Conservation (phyloP, 2,113 vertebrate species). For the Plotosus lineatus region DNA sequence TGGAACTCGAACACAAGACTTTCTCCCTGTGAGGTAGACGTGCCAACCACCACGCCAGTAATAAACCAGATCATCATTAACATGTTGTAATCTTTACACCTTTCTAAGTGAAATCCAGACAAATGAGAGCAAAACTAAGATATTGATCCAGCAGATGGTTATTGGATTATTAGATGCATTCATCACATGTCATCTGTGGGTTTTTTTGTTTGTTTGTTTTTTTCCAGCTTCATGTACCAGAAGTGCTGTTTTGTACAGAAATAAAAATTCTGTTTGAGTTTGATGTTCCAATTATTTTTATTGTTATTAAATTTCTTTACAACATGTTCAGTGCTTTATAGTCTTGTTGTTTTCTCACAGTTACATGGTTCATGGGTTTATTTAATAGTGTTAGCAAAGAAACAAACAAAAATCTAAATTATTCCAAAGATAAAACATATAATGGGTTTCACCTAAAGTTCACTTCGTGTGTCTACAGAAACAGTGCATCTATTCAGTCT, state of each 20-base stretch:
- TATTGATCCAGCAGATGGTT: not conserved
- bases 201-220: no score
- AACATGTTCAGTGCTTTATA: not conserved
- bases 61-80: no score
- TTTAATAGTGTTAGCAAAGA: not conserved
- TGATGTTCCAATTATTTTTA: conserved; percentile 31
- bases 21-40: no score
- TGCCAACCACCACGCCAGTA: no score
- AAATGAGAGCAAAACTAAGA: not conserved
- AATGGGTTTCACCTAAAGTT: no score
- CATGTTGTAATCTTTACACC: not conserved
- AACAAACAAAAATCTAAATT: not conserved
- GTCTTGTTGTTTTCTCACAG: not conserved
- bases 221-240: conserved; percentile 33
- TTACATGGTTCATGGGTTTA: not conserved
- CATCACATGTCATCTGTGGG: not conserved
- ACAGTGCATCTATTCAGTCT: no score
- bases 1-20: no score
- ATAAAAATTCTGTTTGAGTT: conserved; percentile 17
- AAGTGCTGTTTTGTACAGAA: conserved; percentile 27
- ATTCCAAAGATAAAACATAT: not conserved
- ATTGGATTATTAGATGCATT: not conserved
- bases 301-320: conserved; percentile 33
- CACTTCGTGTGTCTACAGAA: no score
- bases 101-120: not conserved